Percentiles rank a stretch among this genome's conserved stretches.
Conservation (phyloP, 2,797 vertebrate genomes). For the Lophotriccus pileatus region DNA sequence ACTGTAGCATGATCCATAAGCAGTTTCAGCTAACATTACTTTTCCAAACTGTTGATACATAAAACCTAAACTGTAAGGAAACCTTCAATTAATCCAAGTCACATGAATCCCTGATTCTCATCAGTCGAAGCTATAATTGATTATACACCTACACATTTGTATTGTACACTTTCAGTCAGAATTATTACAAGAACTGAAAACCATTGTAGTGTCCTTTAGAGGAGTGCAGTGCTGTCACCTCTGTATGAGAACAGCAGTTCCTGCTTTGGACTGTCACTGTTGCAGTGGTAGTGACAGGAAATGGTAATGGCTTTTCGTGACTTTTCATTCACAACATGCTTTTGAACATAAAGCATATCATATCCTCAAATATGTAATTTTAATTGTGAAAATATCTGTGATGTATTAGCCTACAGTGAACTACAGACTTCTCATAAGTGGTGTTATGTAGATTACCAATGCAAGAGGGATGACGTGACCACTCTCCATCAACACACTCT, state of each 20-base stretch:
- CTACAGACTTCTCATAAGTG: not conserved
- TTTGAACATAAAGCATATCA: not conserved
- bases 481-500: slow-evolving; percentile 55
- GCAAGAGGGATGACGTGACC: slow-evolving; percentile 59
- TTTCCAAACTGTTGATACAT: not conserved
- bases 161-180: not conserved
- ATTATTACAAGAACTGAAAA: not conserved
- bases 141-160: not conserved
- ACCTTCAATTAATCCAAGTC: not conserved
- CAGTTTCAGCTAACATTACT: not conserved
- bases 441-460: slow-evolving; percentile 16
- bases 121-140: not conserved
- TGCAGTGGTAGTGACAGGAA: not conserved
- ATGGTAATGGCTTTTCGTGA: not conserved
- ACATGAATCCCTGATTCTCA: not conserved
- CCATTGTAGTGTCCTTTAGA: not conserved
- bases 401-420: not conserved
- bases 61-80: not conserved
- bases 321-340: not conserved
- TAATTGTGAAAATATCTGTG: not conserved
- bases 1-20: not conserved
- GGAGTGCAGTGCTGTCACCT: not conserved
- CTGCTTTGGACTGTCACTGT: not conserved
- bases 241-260: not conserved
- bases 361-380: not conserved